Conservation (phyloP, 1,140 invertebrate genomes). For the Drosophila guanche region DNA sequence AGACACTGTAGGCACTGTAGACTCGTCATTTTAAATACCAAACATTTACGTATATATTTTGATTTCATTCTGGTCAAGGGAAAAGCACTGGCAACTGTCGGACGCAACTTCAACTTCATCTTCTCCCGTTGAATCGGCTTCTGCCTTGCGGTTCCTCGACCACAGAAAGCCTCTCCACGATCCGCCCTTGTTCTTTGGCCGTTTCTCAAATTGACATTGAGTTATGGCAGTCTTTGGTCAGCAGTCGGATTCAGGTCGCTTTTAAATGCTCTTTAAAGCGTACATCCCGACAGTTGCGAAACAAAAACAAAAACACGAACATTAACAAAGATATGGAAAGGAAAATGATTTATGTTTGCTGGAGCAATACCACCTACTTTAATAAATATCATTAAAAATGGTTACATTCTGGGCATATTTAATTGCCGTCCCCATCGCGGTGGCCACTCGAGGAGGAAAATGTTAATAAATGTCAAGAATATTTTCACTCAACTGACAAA, state of each 20-base stretch:
- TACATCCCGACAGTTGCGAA: constrained; percentile 25
- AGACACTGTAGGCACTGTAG: constrained; percentile 8
- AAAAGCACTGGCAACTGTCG: constrained; percentile 22
- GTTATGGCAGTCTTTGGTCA: constrained; percentile 68
- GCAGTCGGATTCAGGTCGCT: constrained; percentile 13
- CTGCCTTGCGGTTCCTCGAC: constrained; percentile 48
- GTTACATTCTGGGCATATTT: constrained; percentile 46
- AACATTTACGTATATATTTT: constrained; percentile 52
- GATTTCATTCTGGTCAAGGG: constrained; percentile 56
- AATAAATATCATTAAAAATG: constrained; percentile 59
- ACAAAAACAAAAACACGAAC: constrained; percentile 25
- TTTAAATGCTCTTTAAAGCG: constrained; percentile 48
- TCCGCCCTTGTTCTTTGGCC: not conserved
- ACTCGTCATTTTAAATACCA: constrained; percentile 61
- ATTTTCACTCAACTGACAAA: constrained; percentile 69
- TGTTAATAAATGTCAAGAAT: constrained; percentile 80
- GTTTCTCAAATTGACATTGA: constrained; percentile 69
- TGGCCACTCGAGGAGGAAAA: constrained; percentile 24
- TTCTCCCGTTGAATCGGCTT: constrained; percentile 34
- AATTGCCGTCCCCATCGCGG: constrained; percentile 53
- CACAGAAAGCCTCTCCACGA: not conserved
- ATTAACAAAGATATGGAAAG: constrained; percentile 6
- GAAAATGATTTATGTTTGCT: constrained; percentile 71
- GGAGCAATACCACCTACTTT: constrained; percentile 47
- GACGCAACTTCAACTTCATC: constrained; percentile 50